Evolutionary conservation across 1,140 invertebrate genomes (phyloP).

Genomic region (Chelonus insularis): DNA sequence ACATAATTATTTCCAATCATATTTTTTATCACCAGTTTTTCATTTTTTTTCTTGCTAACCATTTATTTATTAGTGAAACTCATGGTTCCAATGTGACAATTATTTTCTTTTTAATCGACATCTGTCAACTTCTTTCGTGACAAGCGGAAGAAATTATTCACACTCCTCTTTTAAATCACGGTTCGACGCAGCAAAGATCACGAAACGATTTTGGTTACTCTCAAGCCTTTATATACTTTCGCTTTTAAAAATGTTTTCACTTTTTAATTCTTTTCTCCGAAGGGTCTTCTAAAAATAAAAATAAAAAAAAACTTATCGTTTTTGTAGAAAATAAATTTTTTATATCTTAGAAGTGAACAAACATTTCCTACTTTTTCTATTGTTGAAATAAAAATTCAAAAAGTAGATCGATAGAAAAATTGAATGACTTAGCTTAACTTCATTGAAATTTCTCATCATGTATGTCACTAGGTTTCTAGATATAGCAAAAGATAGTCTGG

Average conservation of each 20-base stretch:
- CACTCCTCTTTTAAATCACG: neutral
- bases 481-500: neutral
- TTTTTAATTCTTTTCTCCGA: too few species aligned
- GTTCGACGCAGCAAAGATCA: neutral
- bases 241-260: too few species aligned
- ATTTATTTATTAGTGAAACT: neutral
- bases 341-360: too few species aligned
- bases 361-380: too few species aligned
- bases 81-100: neutral
- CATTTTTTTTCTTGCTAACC: too few species aligned
- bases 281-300: too few species aligned
- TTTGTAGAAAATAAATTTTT: too few species aligned
- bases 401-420: neutral
- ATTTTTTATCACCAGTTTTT: too few species aligned
- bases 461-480: constrained; percentile 6
- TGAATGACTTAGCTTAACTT: neutral
- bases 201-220: neutral
- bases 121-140: neutral
- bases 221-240: too few species aligned
- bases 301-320: too few species aligned
- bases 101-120: neutral
- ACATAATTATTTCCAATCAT: neutral
- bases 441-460: constrained; percentile 11
- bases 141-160: neutral
- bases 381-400: too few species aligned